phyloP scores from a whole-genome alignment of 2,113 vertebrate species.

The Ctenodactylus gundi region DNA sequence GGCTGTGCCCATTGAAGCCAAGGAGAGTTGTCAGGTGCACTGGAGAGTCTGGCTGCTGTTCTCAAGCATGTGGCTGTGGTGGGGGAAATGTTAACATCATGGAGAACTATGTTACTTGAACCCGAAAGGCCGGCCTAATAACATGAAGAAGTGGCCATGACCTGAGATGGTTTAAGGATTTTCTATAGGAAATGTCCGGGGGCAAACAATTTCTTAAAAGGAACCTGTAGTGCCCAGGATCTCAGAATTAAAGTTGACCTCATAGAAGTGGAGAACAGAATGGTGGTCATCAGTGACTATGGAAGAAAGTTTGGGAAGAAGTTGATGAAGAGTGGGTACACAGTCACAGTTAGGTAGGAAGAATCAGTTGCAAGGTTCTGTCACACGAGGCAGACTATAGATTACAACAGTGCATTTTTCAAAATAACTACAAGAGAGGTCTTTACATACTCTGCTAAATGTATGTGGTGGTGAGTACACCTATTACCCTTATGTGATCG shows the following conservation, averaged over 20 bases:
- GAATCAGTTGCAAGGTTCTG: neutral
- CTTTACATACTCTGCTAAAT: neutral
- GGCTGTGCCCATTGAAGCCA: slow-evolving; percentile 67
- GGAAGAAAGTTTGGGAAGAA: neutral
- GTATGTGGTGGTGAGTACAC: neutral
- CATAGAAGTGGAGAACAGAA: neutral
- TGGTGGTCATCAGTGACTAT: neutral
- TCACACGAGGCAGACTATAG: neutral
- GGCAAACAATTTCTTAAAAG: neutral
- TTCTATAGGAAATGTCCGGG: neutral
- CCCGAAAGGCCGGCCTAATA: neutral
- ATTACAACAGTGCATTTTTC: neutral
- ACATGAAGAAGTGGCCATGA: neutral
- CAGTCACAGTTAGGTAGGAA: neutral
- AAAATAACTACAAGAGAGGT: neutral
- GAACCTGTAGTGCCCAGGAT: neutral
- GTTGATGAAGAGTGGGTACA: neutral
- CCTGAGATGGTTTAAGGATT: slow-evolving; percentile 1
- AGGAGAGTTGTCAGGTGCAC: slow-evolving; percentile 48
- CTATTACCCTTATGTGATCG: slow-evolving; percentile 4
- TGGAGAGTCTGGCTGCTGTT: slow-evolving; percentile 52
- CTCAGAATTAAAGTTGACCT: neutral
- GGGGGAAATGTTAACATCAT: slow-evolving; percentile 23
- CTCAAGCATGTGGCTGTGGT: slow-evolving; percentile 34
- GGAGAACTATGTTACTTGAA: slow-evolving; percentile 41